phyloP scores from a whole-genome alignment of 2,888 invertebrate species.

The Galeopsomyia nigrocyanea region DNA sequence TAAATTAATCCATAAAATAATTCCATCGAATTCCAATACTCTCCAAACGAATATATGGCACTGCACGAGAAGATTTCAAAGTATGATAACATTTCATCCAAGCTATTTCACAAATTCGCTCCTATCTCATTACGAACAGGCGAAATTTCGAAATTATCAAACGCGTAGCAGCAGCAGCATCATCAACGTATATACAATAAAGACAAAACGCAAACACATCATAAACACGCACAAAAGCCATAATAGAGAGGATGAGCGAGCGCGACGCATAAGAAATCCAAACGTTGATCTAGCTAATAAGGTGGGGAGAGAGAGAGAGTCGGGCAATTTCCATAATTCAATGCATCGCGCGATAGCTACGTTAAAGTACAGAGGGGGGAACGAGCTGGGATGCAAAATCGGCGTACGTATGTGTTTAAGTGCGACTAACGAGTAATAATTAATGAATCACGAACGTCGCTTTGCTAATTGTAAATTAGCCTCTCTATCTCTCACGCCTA shows the following conservation, averaged over 20 bases:
- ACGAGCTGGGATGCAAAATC: too few relatives aligned
- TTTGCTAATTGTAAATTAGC: constrained; percentile 55
- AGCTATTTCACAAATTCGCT: too few relatives aligned
- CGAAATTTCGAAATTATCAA: too few relatives aligned
- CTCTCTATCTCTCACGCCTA: not conserved
- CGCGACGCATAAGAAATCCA: constrained; percentile 38
- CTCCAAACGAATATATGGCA: too few relatives aligned
- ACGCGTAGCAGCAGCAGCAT: too few relatives aligned
- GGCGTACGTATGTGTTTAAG: not conserved
- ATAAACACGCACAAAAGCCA: not conserved
- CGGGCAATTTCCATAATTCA: constrained; percentile 40
- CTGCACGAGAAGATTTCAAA: too few relatives aligned
- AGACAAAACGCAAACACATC: constrained; percentile 3
- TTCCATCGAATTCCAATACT: too few relatives aligned
- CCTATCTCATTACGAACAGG: too few relatives aligned
- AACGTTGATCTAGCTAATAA: constrained; percentile 46
- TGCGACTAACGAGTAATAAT: constrained; percentile 51
- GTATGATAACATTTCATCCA: too few relatives aligned
- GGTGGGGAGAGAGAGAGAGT: constrained; percentile 3
- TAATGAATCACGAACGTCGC: constrained; percentile 51
- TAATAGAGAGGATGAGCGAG: not conserved
- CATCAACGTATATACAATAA: too few relatives aligned
- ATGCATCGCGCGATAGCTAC: not conserved
- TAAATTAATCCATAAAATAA: too few relatives aligned
- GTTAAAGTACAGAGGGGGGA: not conserved